These are phyloP conservation scores for Prorops nasuta DNA, from an alignment of 1,140 invertebrate species.

Conservation along the genomic window DNA sequence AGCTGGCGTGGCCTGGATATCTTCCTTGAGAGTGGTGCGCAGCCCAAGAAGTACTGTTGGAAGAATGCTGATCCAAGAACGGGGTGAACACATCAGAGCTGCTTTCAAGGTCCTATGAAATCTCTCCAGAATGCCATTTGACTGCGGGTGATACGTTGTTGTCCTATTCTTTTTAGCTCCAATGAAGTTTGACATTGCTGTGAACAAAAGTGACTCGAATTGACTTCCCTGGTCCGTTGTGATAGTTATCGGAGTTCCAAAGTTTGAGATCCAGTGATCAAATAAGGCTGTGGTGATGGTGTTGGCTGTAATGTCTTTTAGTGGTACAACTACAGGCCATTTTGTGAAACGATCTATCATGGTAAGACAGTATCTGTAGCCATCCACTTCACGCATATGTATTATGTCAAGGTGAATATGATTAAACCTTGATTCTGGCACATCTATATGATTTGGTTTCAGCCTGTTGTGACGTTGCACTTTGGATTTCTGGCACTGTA, in stretches of 20 bases:
- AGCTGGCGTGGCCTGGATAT: slow-evolving; percentile 23
- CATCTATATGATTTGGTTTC: background rate
- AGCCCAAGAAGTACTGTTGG: slow-evolving; percentile 38
- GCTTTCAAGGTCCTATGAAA: slow-evolving; percentile 35
- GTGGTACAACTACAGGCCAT: too few relatives aligned
- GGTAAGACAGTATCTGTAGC: slow-evolving; percentile 7
- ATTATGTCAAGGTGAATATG: slow-evolving; percentile 24
- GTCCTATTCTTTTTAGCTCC: background rate
- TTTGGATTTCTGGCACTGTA: slow-evolving; percentile 26
- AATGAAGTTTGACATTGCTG: background rate
- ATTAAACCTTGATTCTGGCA: slow-evolving; percentile 25
- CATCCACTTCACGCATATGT: background rate
- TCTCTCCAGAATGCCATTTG: slow-evolving; percentile 40
- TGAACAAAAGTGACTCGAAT: slow-evolving; percentile 2
- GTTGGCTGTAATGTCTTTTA: background rate
- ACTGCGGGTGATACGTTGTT: slow-evolving; percentile 28
- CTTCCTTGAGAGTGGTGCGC: slow-evolving; percentile 22
- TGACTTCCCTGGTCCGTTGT: slow-evolving; percentile 5
- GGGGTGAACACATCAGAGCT: too few relatives aligned
- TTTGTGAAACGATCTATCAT: background rate
- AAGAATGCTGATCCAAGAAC: slow-evolving; percentile 30
- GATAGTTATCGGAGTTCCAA: slow-evolving; percentile 22
- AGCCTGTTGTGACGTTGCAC: slow-evolving; percentile 19
- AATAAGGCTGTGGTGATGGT: slow-evolving; percentile 30
- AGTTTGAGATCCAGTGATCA: too few relatives aligned